Evolutionary conservation across 2,113 vertebrate genomes (phyloP).

Genomic region (Sminthopsis crassicaudata): DNA sequence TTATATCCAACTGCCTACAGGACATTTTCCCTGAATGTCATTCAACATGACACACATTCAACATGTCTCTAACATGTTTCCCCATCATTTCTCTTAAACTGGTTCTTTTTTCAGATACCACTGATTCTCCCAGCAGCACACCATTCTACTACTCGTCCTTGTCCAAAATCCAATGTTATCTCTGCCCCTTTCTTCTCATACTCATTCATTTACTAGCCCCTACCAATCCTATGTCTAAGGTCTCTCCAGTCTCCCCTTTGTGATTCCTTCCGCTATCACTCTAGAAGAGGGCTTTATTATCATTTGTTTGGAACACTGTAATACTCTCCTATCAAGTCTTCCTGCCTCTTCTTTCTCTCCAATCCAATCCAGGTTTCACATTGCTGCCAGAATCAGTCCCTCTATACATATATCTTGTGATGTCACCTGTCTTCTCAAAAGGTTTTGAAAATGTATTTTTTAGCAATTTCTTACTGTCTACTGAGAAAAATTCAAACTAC

Average conservation of each 20-base stretch:
- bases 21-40: background rate
- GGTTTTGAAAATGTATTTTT: too few species aligned
- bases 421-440: too few species aligned
- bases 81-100: background rate
- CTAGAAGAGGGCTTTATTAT: background rate
- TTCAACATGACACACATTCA: background rate
- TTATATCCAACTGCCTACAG: background rate
- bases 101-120: background rate
- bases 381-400: background rate
- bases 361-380: background rate
- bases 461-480: too few species aligned
- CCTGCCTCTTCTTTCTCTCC: background rate
- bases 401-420: background rate
- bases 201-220: background rate
- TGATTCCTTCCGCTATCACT: background rate
- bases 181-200: background rate
- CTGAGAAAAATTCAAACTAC: too few species aligned
- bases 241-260: background rate
- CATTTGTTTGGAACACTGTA: background rate
- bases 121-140: background rate
- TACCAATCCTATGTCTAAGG: background rate
- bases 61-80: background rate
- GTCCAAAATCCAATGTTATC: background rate
- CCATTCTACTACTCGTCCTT: background rate
- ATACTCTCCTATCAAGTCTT: background rate